A percentile compares a stretch with the other conserved stretches of the same genome.
phyloP scores from a whole-genome alignment of 2,113 vertebrate species.

The Macroglossus sobrinus region DNA sequence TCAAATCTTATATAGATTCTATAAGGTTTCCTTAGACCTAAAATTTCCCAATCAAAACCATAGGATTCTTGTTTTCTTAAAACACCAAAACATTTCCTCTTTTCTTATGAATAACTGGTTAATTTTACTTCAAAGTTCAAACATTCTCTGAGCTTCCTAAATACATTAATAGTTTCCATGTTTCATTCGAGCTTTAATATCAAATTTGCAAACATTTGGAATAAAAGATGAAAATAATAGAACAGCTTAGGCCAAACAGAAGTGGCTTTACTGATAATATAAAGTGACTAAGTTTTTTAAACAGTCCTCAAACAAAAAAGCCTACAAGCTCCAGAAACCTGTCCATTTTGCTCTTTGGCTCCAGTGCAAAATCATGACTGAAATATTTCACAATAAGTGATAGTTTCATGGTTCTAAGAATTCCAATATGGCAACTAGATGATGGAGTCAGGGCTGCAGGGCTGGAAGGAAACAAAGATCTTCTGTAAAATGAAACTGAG shows the following conservation, averaged over 20 bases:
- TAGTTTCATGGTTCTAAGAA: not conserved
- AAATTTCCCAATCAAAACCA: not conserved
- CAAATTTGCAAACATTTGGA: not conserved
- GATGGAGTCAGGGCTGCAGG: not conserved
- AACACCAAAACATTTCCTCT: not conserved
- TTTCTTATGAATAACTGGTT: not conserved
- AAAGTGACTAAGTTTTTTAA: not conserved
- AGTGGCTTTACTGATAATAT: not conserved
- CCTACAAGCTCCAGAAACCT: not conserved
- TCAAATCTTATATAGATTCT: not conserved
- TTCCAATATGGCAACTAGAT: not conserved
- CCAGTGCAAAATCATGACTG: not conserved
- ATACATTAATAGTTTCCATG: not conserved
- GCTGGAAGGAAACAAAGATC: too few species aligned
- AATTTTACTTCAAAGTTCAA: not conserved
- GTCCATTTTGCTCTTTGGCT: not conserved
- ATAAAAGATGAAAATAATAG: not conserved
- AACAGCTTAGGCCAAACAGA: not conserved
- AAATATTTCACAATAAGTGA: not conserved
- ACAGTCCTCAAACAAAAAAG: not conserved
- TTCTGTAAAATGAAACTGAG: not conserved
- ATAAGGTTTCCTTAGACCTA: not conserved
- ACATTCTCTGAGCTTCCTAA: not conserved
- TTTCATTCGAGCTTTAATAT: not conserved
- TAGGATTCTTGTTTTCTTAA: not conserved